These are phyloP conservation scores for Phthorimaea operculella DNA, from an alignment of 1,140 invertebrate species.

Conservation along the genomic window DNA sequence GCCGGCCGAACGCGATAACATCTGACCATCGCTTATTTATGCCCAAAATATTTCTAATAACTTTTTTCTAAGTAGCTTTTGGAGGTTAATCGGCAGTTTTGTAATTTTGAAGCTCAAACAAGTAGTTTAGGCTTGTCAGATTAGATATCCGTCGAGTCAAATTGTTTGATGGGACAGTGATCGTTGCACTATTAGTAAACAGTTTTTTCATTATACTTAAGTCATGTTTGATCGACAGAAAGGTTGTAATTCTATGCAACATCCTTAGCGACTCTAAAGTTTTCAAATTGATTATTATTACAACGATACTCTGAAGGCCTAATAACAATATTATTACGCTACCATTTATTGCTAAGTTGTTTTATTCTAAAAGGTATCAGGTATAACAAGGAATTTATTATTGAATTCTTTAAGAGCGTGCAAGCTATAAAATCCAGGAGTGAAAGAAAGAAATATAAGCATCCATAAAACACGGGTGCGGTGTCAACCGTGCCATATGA, in stretches of 20 bases:
- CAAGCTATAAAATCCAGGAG: constrained; percentile 39
- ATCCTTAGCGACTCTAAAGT: too few species aligned
- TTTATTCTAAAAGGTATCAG: neutral
- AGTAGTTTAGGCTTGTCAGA: constrained; percentile 45
- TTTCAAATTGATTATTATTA: too few species aligned
- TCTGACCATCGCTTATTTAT: constrained; percentile 55
- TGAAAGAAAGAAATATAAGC: constrained; percentile 53
- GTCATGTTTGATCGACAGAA: neutral
- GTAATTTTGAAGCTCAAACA: constrained; percentile 53
- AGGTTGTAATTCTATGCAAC: too few species aligned
- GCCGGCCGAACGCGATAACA: constrained; percentile 53
- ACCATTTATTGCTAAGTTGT: neutral
- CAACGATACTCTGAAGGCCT: too few species aligned
- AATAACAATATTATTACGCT: too few species aligned
- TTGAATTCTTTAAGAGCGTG: constrained; percentile 23
- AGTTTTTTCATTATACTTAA: neutral
- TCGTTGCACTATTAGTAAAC: neutral
- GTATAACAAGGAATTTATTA: constrained; percentile 24
- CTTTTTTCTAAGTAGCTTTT: constrained; percentile 28
- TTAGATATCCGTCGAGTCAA: constrained; percentile 46
- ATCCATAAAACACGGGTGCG: constrained; percentile 45
- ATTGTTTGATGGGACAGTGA: constrained; percentile 22
- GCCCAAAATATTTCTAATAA: constrained; percentile 42
- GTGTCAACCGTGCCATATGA: constrained; percentile 46
- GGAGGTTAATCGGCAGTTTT: constrained; percentile 55